Conservation (phyloP, 2,113 vertebrate species). For the Phycodurus eques region DNA sequence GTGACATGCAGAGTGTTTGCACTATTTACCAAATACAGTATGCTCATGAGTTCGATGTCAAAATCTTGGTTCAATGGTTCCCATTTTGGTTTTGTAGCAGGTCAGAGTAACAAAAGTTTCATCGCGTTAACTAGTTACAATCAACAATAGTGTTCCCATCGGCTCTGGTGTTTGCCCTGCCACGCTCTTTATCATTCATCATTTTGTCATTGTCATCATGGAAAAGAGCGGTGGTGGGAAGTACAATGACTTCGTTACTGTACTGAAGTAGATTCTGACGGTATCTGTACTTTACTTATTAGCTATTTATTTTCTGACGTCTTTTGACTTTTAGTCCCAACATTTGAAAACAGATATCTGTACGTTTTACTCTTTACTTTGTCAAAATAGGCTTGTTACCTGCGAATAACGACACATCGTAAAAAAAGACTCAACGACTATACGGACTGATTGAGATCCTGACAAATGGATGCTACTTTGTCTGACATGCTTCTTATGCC, state of each 20-base stretch:
- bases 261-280: not conserved
- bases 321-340: no score
- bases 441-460: no score
- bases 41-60: not conserved
- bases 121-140: not conserved
- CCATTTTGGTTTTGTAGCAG: not conserved
- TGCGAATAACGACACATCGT: no score
- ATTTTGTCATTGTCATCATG: conserved; percentile 19
- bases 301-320: no score
- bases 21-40: not conserved
- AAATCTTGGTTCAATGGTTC: not conserved
- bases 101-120: not conserved
- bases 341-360: no score
- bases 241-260: not conserved
- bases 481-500: no score
- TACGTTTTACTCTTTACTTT: no score
- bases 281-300: no score
- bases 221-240: conserved; percentile 12
- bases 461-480: no score
- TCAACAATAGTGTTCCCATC: not conserved
- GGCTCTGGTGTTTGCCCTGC: conserved; percentile 51
- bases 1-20: conserved; percentile 2
- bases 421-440: no score
- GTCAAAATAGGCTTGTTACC: no score
- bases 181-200: conserved; percentile 36